A percentile compares a stretch with the other conserved stretches of the same genome.
phyloP scores from a whole-genome alignment of 2,888 invertebrate genomes.

The Synergus japonicus region DNA sequence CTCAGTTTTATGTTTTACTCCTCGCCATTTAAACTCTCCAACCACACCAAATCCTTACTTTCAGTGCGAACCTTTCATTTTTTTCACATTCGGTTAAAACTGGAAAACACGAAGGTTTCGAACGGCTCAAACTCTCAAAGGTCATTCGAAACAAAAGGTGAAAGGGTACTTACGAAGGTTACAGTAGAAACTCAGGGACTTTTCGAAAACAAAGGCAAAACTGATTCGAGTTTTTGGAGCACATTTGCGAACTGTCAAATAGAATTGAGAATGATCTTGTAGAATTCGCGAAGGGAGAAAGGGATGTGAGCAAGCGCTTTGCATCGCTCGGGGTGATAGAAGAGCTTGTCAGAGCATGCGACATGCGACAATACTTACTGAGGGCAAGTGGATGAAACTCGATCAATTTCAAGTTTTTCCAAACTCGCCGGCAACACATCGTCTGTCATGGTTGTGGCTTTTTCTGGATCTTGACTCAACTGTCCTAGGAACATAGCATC shows the following conservation, averaged over 20 bases:
- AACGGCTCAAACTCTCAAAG: not conserved
- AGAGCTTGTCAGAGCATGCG: conserved; percentile 20
- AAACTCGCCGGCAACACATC: conserved; percentile 58
- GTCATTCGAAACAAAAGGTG: conserved; percentile 25
- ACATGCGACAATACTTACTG: conserved; percentile 61
- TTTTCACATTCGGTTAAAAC: not conserved
- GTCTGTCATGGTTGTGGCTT: conserved; percentile 54
- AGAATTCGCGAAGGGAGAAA: conserved; percentile 12
- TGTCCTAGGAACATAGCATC: conserved; percentile 59
- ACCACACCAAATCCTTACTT: not conserved
- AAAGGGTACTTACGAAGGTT: conserved; percentile 32
- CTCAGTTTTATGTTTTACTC: not conserved
- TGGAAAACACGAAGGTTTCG: not conserved
- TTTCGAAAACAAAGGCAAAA: not conserved
- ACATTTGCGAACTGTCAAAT: not conserved
- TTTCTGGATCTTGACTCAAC: conserved; percentile 50
- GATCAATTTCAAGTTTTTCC: conserved; percentile 55
- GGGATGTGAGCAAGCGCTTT: conserved; percentile 51
- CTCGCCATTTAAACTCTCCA: not conserved
- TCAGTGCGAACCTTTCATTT: not conserved
- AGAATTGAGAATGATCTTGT: not conserved
- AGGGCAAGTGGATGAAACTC: conserved; percentile 54
- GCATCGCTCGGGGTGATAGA: conserved; percentile 38
- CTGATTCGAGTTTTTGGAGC: not conserved
- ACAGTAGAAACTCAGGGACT: conserved; percentile 30